Evolutionary conservation across 1,140 invertebrate genomes (phyloP).

Genomic region (Acyrthosiphon pisum): DNA sequence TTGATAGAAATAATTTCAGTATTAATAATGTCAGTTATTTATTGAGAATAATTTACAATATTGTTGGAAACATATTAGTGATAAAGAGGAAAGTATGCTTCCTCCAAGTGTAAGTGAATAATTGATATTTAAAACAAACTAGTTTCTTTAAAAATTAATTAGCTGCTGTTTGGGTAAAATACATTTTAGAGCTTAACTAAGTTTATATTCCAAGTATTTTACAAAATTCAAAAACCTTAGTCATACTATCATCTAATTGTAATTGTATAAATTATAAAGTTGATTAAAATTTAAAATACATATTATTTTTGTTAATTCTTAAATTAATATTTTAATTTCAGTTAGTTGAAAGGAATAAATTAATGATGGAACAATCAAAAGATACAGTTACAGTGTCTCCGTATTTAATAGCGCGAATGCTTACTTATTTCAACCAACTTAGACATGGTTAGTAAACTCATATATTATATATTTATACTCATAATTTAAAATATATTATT

Average conservation of each 20-base stretch:
- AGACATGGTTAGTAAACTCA: constrained; percentile 65
- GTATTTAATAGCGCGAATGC: constrained; percentile 85
- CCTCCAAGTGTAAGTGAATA: not conserved
- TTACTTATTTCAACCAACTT: constrained; percentile 80
- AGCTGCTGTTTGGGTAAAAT: not conserved
- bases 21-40: too few relatives aligned
- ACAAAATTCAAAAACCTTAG: not conserved
- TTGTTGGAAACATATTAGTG: not conserved
- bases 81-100: not conserved
- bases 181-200: not conserved
- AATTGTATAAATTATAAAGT: not conserved
- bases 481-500: not conserved
- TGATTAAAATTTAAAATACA: not conserved
- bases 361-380: constrained; percentile 87
- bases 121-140: not conserved
- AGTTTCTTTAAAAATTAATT: not conserved
- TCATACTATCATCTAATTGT: not conserved
- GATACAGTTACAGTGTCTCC: constrained; percentile 90
- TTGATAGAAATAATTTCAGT: too few relatives aligned
- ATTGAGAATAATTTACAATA: too few relatives aligned
- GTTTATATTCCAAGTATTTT: not conserved
- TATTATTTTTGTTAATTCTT: constrained; percentile 15
- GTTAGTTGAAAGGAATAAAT: constrained; percentile 82
- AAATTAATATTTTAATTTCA: constrained; percentile 64
- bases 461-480: not conserved